These are phyloP conservation scores for Cephalopachus bancanus DNA, from an alignment of 2,797 vertebrate genomes.

Conservation along the genomic window DNA sequence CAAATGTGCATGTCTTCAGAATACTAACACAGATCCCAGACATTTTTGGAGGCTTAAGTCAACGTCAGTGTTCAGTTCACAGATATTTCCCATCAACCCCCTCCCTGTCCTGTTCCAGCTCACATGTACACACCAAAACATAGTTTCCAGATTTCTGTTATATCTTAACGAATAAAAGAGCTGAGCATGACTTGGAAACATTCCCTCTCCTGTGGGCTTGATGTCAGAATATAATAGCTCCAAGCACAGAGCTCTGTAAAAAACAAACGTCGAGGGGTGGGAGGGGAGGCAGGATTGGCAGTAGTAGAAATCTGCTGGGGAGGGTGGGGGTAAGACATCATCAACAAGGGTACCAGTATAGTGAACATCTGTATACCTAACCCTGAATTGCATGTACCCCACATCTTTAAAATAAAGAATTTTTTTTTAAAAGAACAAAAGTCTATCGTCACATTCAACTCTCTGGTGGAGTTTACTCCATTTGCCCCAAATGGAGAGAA, in stretches of 20 bases:
- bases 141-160: background rate
- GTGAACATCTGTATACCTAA: no score
- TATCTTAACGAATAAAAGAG: background rate
- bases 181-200: background rate
- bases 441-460: background rate
- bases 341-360: no score
- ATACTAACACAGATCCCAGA: background rate
- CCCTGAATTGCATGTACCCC: no score
- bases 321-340: no score
- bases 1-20: background rate
- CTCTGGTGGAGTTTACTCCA: background rate
- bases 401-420: no score
- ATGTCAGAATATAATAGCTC: background rate
- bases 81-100: background rate
- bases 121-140: background rate
- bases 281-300: no score
- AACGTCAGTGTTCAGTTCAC: background rate
- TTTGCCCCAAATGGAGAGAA: background rate
- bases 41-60: background rate
- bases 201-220: background rate
- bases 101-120: background rate
- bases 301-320: no score
- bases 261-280: background rate
- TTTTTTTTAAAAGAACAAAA: background rate
- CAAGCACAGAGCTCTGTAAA: background rate